Conservation (phyloP, 2,797 vertebrate species). For the Squalus acanthias region DNA sequence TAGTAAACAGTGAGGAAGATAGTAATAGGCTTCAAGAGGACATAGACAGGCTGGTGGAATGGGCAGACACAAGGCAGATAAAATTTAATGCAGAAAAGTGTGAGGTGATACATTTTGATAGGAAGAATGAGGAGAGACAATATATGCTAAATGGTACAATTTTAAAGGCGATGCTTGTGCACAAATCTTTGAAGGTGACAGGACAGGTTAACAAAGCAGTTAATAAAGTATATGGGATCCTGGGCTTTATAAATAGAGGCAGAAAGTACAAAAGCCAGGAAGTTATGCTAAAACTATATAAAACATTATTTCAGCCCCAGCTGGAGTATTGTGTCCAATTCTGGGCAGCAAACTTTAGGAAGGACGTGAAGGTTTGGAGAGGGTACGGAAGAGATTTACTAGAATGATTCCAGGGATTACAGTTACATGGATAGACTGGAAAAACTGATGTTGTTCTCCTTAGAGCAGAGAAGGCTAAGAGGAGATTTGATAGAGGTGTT, state of each 20-base stretch:
- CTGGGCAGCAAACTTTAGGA: neutral
- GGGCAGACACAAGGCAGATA: neutral
- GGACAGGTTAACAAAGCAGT: neutral
- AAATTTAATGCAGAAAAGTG: neutral
- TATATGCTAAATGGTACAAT: neutral
- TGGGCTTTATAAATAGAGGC: neutral
- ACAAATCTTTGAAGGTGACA: neutral
- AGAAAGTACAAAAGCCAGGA: neutral
- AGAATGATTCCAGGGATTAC: neutral
- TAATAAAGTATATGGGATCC: neutral
- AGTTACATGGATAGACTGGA: neutral
- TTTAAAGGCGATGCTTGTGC: neutral
- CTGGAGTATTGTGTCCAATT: neutral
- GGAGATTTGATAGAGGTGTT: neutral
- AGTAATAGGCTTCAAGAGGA: neutral
- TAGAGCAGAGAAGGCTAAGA: neutral
- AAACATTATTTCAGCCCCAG: neutral
- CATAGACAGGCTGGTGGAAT: neutral
- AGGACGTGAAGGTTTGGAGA: neutral
- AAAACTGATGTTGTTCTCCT: neutral
- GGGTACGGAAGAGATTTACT: neutral
- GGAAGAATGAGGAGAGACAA: too few species aligned
- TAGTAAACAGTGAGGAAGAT: neutral
- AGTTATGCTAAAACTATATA: neutral
- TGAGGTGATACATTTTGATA: neutral